Evolutionary conservation across 2,797 vertebrate species (phyloP).

Genomic region (Pelochelys cantorii): DNA sequence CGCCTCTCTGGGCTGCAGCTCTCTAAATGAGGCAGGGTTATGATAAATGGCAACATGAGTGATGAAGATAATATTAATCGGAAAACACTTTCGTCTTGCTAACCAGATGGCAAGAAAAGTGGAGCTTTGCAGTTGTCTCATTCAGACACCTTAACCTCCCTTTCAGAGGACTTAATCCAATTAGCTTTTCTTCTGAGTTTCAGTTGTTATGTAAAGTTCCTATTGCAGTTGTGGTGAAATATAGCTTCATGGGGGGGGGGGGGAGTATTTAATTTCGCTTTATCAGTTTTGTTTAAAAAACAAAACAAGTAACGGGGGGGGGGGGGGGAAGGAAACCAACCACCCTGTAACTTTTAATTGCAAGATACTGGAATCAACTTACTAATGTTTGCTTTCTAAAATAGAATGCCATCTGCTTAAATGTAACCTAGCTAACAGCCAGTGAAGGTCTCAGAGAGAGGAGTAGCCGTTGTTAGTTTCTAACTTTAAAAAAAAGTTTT

Average conservation of each 20-base stretch:
- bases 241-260: conserved; percentile 53
- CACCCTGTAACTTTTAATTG: background rate
- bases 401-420: accelerated
- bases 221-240: conserved; percentile 51
- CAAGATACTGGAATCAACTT: background rate
- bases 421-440: background rate
- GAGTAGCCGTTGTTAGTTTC: too few relatives aligned
- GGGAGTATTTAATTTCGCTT: background rate
- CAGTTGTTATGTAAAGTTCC: conserved; percentile 82
- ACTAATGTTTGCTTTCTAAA: background rate
- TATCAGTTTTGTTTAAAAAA: background rate
- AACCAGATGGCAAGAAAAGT: conserved; percentile 67
- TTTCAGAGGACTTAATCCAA: conserved; percentile 83
- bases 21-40: conserved; percentile 14
- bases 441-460: too few relatives aligned
- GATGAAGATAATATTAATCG: conserved; percentile 73
- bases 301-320: background rate
- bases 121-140: conserved; percentile 60
- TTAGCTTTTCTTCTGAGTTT: conserved; percentile 81
- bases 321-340: too few relatives aligned
- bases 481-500: too few relatives aligned
- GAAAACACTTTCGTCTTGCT: conserved; percentile 68
- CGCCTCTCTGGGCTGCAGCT: background rate
- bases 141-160: conserved; percentile 73
- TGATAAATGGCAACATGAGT: conserved; percentile 47